phyloP scores from a whole-genome alignment of 2,797 vertebrate genomes.

The Sitta carolinensis region DNA sequence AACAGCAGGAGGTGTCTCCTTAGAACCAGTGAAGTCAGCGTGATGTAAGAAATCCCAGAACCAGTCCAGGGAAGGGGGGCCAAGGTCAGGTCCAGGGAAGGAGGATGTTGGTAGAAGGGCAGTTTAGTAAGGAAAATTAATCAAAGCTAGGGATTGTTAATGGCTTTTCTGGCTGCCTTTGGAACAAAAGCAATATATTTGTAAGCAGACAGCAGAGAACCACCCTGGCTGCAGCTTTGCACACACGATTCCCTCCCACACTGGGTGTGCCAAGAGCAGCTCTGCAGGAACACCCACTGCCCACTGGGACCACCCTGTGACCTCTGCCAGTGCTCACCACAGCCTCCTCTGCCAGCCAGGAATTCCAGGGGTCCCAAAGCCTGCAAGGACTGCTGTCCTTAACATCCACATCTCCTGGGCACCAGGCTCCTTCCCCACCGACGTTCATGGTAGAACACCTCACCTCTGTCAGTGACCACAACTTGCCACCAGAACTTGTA shows the following conservation, averaged over 20 bases:
- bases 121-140: background rate
- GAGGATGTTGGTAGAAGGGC: background rate
- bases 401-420: background rate
- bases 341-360: background rate
- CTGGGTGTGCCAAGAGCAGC: background rate
- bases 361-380: background rate
- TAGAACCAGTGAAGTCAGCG: background rate
- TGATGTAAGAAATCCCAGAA: background rate
- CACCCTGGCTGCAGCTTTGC: background rate
- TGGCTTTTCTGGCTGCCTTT: background rate
- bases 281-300: background rate
- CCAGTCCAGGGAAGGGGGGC: accelerated
- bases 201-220: background rate
- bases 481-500: background rate
- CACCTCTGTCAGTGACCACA: background rate
- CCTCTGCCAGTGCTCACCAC: background rate
- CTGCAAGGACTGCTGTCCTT: background rate
- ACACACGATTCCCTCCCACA: accelerated
- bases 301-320: background rate
- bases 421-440: background rate
- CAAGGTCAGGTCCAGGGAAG: background rate
- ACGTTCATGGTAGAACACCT: accelerated
- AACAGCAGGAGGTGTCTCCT: background rate
- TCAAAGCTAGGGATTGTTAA: background rate
- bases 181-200: background rate